Evolutionary conservation across 2,113 vertebrate genomes (phyloP).

Genomic region (Corynorhinus townsendii): DNA sequence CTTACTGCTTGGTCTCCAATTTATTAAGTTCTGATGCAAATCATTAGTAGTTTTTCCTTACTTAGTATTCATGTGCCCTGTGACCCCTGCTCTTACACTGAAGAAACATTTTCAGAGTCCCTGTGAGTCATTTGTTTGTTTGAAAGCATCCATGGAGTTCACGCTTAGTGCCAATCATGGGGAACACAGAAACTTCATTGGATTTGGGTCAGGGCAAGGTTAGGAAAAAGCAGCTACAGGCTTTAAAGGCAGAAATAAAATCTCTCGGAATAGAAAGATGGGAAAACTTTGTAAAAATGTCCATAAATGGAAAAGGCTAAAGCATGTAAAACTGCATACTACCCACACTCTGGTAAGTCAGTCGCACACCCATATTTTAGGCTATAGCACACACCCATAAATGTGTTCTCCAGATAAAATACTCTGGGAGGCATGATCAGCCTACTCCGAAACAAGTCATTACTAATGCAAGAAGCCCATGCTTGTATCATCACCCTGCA

Average conservation of each 20-base stretch:
- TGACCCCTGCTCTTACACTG: background rate
- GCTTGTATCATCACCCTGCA: background rate
- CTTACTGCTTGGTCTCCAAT: background rate
- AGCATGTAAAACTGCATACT: background rate
- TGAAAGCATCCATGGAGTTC: background rate
- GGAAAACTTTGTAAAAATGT: background rate
- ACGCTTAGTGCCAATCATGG: background rate
- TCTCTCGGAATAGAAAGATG: background rate
- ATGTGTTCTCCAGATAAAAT: background rate
- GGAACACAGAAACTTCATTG: background rate
- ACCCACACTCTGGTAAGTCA: background rate
- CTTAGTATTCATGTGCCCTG: background rate
- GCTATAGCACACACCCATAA: fast-evolving
- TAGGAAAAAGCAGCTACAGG: no score
- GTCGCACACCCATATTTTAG: background rate
- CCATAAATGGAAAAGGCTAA: background rate
- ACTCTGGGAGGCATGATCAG: background rate
- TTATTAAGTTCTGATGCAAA: background rate
- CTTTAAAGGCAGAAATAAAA: background rate
- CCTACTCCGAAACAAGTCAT: background rate
- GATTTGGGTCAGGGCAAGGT: background rate
- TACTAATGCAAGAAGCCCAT: background rate
- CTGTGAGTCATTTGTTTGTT: background rate
- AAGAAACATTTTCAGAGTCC: background rate
- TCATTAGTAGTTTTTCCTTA: background rate